phyloP scores from a whole-genome alignment of 2,888 invertebrate species.

The Smittia aterrima region DNA sequence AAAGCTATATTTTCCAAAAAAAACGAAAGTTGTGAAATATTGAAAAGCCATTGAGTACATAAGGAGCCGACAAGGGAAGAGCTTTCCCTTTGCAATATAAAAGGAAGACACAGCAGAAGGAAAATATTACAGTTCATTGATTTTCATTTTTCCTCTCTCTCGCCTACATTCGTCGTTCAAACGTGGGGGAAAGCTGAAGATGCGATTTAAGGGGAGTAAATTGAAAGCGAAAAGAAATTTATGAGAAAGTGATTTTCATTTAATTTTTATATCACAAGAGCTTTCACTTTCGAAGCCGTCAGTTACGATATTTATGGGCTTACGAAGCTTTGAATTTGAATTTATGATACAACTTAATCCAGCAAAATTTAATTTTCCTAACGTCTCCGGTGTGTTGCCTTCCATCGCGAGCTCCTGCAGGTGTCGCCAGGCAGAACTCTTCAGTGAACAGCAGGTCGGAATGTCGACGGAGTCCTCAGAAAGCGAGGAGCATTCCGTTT shows the following conservation, averaged over 20 bases:
- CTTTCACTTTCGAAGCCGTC: not conserved
- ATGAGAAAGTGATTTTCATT: constrained; percentile 36
- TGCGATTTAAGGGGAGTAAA: constrained; percentile 9
- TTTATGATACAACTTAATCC: constrained; percentile 38
- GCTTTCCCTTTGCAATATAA: not conserved
- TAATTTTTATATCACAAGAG: constrained; percentile 23
- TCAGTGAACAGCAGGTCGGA: no score
- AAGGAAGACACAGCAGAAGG: not conserved
- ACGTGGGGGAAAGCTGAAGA: no score
- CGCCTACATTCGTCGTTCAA: no score
- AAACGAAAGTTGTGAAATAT: not conserved
- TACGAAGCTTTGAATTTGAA: constrained; percentile 35
- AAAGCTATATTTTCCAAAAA: not conserved
- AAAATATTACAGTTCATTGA: no score
- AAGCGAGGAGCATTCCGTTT: no score
- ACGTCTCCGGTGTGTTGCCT: not conserved
- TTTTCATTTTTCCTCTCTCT: no score
- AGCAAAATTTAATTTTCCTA: not conserved
- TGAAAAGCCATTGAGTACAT: not conserved
- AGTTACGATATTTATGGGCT: constrained; percentile 10
- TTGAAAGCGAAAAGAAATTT: constrained; percentile 39
- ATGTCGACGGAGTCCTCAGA: no score
- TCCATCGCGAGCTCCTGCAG: not conserved
- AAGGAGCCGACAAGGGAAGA: not conserved
- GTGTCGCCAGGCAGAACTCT: no score